Conservation (phyloP, 64 coral and sea anemone species). For the Trachythela sp. region DNA sequence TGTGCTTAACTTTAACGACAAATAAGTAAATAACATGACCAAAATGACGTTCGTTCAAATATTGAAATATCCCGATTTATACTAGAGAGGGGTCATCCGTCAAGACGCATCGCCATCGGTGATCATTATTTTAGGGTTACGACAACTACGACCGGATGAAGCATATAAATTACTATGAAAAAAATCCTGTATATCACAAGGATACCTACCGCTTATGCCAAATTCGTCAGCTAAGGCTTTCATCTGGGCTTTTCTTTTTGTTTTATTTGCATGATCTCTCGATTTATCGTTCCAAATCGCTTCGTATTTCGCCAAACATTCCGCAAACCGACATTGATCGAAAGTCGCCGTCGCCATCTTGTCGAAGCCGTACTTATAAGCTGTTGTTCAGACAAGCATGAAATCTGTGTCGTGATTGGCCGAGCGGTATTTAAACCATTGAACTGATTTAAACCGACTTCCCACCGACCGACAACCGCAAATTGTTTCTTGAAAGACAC, state of each 20-base stretch:
- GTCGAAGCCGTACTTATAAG: background rate
- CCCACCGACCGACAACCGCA: background rate
- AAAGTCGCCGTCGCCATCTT: background rate
- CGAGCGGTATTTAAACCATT: background rate
- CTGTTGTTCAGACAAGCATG: background rate
- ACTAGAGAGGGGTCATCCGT: too few relatives aligned
- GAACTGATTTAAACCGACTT: background rate
- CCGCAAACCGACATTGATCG: conserved; percentile 10
- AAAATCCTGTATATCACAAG: too few relatives aligned
- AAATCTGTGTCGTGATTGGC: background rate
- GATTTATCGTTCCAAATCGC: background rate
- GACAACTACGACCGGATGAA: too few relatives aligned
- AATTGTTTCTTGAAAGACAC: background rate
- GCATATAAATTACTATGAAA: too few relatives aligned
- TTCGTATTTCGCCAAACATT: background rate
- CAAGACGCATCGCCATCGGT: too few relatives aligned
- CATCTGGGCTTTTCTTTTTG: background rate
- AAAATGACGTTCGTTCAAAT: too few relatives aligned
- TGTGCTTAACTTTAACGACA: too few relatives aligned
- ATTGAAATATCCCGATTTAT: too few relatives aligned
- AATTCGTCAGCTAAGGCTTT: background rate
- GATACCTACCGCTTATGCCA: conserved; percentile 1
- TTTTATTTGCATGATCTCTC: background rate
- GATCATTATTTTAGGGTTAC: too few relatives aligned
- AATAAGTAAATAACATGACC: too few relatives aligned